These are phyloP conservation scores for Melanotaenia nigrans DNA, from an alignment of 2,797 vertebrate genomes.

Conservation along the genomic window DNA sequence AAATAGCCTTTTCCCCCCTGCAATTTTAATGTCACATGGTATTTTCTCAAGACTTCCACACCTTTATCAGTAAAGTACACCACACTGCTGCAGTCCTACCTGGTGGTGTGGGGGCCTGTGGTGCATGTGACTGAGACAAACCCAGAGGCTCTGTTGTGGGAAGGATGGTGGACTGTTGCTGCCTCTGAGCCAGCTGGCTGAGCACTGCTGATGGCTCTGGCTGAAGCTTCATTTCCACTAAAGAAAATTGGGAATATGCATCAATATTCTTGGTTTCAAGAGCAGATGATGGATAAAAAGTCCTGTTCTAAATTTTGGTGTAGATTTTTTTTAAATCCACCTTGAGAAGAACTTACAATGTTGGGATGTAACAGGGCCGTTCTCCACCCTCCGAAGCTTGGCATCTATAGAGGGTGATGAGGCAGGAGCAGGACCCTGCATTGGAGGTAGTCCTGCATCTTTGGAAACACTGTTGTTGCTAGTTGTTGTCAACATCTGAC, in stretches of 20 bases:
- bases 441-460: constrained; percentile 64
- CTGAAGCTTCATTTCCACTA: constrained; percentile 92
- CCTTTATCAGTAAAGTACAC: background rate
- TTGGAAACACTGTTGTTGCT: constrained; percentile 70
- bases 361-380: constrained; percentile 66
- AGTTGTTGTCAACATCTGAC: constrained; percentile 64
- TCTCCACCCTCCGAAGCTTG: constrained; percentile 82
- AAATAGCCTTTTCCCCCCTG: too few relatives aligned
- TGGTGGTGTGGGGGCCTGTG: constrained; percentile 84
- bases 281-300: background rate
- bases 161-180: constrained; percentile 74
- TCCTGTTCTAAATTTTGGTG: background rate
- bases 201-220: constrained; percentile 95
- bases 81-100: constrained; percentile 51
- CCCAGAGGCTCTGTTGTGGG: constrained; percentile 76
- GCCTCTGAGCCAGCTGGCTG: constrained; percentile 92
- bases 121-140: constrained; percentile 76
- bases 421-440: constrained; percentile 60
- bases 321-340: background rate
- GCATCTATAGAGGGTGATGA: constrained; percentile 83
- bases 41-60: background rate
- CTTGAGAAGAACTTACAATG: constrained; percentile 68
- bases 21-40: background rate
- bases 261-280: background rate
- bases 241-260: background rate